Percentiles rank a stretch among this genome's conserved stretches.
These are phyloP conservation scores for Lamellibrachia satsuma DNA, from an alignment of 2,888 invertebrate genomes.

Conservation along the genomic window DNA sequence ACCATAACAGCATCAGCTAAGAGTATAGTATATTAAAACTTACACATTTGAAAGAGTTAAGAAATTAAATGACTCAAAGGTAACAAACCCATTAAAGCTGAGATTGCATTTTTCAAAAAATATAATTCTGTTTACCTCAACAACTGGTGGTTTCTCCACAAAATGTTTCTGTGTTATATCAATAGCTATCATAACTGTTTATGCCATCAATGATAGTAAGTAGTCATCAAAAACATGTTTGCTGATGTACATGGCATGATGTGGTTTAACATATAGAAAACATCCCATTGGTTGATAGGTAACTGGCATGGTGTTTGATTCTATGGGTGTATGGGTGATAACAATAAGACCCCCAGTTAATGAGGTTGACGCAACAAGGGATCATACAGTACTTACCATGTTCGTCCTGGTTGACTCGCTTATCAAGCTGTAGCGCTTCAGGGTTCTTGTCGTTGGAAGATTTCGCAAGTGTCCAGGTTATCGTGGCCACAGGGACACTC, in stretches of 20 bases:
- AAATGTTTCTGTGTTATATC: background rate
- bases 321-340: background rate
- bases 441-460: background rate
- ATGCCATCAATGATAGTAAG: too few relatives aligned
- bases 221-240: too few relatives aligned
- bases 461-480: background rate
- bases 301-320: too few relatives aligned
- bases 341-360: background rate
- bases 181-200: too few relatives aligned
- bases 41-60: background rate
- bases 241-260: too few relatives aligned
- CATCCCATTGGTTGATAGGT: too few relatives aligned
- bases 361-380: too few relatives aligned
- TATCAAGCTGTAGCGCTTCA: background rate
- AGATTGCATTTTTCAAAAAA: background rate
- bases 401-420: background rate
- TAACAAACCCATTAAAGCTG: background rate
- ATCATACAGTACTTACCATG: background rate
- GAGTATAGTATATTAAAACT: background rate
- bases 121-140: background rate
- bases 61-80: background rate
- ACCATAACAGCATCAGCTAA: background rate
- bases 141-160: too few relatives aligned
- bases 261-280: too few relatives aligned
- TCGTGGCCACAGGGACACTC: background rate